Evolutionary conservation across 2,888 invertebrate genomes (phyloP), one percentile per base, ranked within the genome.

Genomic region (Leptinotarsa tumamoca): DNA sequence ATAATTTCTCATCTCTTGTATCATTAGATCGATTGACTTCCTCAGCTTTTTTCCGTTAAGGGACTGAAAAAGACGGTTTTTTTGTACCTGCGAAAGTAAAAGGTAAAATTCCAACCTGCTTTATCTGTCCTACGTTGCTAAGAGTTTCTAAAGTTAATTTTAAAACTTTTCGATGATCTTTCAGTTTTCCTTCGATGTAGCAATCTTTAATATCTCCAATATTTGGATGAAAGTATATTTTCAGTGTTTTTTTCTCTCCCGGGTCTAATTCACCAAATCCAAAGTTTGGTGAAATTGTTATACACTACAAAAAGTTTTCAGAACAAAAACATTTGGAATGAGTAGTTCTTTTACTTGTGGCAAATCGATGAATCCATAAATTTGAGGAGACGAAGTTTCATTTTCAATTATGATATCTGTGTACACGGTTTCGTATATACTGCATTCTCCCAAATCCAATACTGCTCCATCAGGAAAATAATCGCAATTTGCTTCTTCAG

Each of bases 311-410:
- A 66, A 66, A 43, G 18, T 27, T 67, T 7, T 61, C 61, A 18
- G 13, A 61, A 23, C 14, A 23, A 21, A 61, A 27, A 61, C 14
- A 18, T 27, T 27, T 27, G n/a, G n/a, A 17, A 15, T 51, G n/a
- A 33, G 17, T 17, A 15, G 43, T 51, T 52, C 0, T 51, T 61
- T 68, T 79, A 83, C 83, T 77, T 79, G 63, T 50, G 83, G 83
- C 23, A 83, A 43, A 76, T 83, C 77, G 15, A 78, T 27, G 54
- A 83, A 83, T 54, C 80, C 80, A 71, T 80, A 83, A 23, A 81
- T 72, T 73, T 83, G 83, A 14, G 79, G 73, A 0, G 76, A 66
- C 2, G 71, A 49, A 1, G 80, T 78, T 33, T 78, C 77, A 67
- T 83, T 83, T 23, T 71, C 72, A 23, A 83, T 56, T 23, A 49